A percentile compares a stretch with the other conserved stretches of the same genome.
These are phyloP conservation scores for Platypus cylindrus DNA, from an alignment of 2,888 invertebrate genomes.

Conservation along the genomic window DNA sequence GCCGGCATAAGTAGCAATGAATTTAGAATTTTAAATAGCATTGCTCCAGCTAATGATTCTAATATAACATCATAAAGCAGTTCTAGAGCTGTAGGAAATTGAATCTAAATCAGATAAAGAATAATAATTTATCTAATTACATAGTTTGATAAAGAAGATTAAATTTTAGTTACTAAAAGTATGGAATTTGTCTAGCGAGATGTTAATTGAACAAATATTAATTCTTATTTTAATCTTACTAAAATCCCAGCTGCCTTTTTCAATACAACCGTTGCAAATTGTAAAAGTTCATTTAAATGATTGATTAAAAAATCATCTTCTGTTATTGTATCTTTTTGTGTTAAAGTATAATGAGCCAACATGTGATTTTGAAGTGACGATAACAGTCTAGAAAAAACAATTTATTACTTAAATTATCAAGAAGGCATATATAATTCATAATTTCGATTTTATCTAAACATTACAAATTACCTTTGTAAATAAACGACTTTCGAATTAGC, in stretches of 20 bases:
- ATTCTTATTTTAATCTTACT: constrained; percentile 16
- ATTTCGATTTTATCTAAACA: not conserved
- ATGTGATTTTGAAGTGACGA: constrained; percentile 48
- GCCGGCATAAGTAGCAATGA: constrained; percentile 42
- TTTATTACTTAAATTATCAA: not conserved
- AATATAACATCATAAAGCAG: constrained; percentile 38
- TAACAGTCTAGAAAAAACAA: constrained; percentile 28
- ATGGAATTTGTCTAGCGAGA: too few relatives aligned
- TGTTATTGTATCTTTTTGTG: constrained; percentile 7
- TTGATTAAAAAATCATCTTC: constrained; percentile 22
- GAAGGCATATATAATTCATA: constrained; percentile 1
- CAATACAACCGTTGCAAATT: constrained; percentile 28
- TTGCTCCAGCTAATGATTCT: constrained; percentile 43
- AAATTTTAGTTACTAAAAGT: not conserved
- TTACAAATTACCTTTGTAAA: constrained; percentile 33
- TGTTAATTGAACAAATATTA: too few relatives aligned
- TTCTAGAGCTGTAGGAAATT: constrained; percentile 30
- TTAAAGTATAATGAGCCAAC: constrained; percentile 37
- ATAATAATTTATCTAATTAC: too few relatives aligned
- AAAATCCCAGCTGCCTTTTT: constrained; percentile 29
- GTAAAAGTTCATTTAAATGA: constrained; percentile 29
- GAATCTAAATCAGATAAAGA: constrained; percentile 17
- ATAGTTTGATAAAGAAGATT: not conserved
- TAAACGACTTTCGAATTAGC: constrained; percentile 30
- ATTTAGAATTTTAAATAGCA: constrained; percentile 44